Percentiles rank a stretch among this genome's conserved stretches.
phyloP scores from a whole-genome alignment of 2,797 vertebrate genomes.

The Limnodromus scolopaceus region DNA sequence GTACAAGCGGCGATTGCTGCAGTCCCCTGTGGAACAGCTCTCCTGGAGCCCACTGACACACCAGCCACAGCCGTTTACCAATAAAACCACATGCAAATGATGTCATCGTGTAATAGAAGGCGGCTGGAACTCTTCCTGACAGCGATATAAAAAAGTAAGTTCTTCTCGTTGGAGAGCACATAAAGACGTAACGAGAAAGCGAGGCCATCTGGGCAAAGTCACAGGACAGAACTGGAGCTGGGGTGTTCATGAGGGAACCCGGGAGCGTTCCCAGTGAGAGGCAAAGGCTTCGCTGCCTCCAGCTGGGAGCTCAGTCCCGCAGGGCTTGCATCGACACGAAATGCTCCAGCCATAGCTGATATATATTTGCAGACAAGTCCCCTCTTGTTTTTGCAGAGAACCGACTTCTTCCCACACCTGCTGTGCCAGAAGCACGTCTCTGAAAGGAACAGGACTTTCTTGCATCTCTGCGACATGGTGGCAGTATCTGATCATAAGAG shows the following conservation, averaged over 20 bases:
- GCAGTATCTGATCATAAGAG: background rate
- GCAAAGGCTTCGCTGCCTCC: background rate
- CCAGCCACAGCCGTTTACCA: background rate
- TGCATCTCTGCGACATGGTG: too few species aligned
- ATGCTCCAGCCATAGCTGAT: background rate
- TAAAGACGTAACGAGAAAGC: background rate
- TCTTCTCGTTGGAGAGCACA: background rate
- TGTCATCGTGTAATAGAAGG: background rate
- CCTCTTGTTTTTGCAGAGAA: background rate
- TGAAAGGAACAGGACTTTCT: background rate
- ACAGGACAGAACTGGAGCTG: background rate
- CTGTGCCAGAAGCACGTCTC: background rate
- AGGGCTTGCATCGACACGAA: background rate
- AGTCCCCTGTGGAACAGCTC: background rate
- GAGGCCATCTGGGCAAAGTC: background rate
- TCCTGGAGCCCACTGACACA: background rate
- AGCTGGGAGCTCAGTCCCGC: background rate
- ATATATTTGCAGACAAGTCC: background rate
- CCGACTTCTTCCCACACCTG: background rate
- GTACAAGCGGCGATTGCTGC: background rate
- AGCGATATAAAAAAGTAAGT: background rate
- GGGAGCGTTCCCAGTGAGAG: fast-evolving
- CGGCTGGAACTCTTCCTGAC: background rate
- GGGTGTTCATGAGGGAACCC: background rate
- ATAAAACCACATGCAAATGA: background rate